phyloP scores from a whole-genome alignment of 23 tunicate genomes.

The Halocynthia roretzi region DNA sequence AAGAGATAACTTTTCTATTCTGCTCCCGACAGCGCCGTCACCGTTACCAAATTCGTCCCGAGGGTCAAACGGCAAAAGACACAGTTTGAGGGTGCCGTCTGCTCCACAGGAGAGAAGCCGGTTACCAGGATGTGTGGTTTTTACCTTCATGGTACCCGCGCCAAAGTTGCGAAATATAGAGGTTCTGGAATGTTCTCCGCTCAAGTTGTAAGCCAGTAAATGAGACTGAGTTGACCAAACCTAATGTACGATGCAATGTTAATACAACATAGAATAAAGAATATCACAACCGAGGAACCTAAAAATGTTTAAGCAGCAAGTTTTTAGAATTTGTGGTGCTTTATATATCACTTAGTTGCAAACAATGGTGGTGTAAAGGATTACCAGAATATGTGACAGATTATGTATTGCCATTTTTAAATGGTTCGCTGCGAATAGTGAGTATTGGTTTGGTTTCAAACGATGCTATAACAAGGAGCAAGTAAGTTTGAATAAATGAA shows the following conservation, averaged over 20 bases:
- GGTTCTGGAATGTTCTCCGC: constrained; percentile 55
- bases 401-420: too few relatives aligned
- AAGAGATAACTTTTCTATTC: constrained; percentile 9
- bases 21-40: neutral
- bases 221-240: constrained; percentile 66
- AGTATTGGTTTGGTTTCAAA: too few relatives aligned
- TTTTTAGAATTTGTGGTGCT: too few relatives aligned
- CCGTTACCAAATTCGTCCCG: constrained; percentile 5
- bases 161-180: constrained; percentile 81
- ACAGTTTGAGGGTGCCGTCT: constrained; percentile 85
- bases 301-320: too few relatives aligned
- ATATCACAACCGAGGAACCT: too few relatives aligned
- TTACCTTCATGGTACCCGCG: constrained; percentile 68
- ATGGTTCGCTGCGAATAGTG: too few relatives aligned
- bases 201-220: constrained; percentile 27
- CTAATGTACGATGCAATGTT: neutral
- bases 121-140: constrained; percentile 22
- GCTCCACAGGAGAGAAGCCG: constrained; percentile 80
- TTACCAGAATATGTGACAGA: too few relatives aligned
- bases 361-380: too few relatives aligned
- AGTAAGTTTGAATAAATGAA: too few relatives aligned
- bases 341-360: too few relatives aligned
- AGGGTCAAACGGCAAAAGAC: constrained; percentile 32
- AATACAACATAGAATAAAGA: neutral
- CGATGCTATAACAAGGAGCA: too few relatives aligned